Evolutionary conservation across 2,113 vertebrate genomes (phyloP).

Genomic region (Stomatorhinus ivindoensis): DNA sequence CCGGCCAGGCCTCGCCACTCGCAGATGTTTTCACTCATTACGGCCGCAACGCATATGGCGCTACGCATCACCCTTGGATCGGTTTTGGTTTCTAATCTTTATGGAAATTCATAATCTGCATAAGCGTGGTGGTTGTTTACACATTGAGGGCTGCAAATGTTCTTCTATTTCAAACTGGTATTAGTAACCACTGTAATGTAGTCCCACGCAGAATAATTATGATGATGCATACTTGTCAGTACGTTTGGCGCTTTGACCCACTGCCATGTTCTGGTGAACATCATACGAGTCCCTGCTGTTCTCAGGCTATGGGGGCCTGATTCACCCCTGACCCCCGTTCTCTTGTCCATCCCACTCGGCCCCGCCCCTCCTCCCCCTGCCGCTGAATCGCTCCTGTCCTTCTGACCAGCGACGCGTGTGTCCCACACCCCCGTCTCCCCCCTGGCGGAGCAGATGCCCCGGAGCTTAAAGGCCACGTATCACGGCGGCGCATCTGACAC

Average conservation of each 20-base stretch:
- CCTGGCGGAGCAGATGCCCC: background rate
- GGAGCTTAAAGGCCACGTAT: background rate
- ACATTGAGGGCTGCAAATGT: background rate
- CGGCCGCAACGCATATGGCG: background rate
- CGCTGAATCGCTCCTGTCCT: background rate
- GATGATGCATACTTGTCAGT: background rate
- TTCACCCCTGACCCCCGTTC: background rate
- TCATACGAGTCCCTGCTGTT: background rate
- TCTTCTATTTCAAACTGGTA: background rate
- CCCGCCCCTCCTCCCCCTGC: too few species aligned
- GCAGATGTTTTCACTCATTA: background rate
- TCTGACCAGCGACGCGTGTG: background rate
- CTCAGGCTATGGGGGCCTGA: background rate
- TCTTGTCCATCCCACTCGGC: background rate
- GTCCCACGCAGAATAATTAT: background rate
- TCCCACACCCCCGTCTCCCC: background rate
- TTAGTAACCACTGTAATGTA: background rate
- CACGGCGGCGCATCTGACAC: background rate
- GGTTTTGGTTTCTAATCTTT: background rate
- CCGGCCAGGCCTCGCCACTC: background rate
- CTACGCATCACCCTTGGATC: background rate
- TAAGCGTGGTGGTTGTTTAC: background rate
- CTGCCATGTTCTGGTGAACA: background rate
- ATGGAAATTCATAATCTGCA: background rate
- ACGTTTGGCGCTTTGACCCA: background rate